Percentiles rank a stretch among this genome's conserved stretches.
phyloP scores from a whole-genome alignment of 2,888 invertebrate genomes.

The Theristus sp. region DNA sequence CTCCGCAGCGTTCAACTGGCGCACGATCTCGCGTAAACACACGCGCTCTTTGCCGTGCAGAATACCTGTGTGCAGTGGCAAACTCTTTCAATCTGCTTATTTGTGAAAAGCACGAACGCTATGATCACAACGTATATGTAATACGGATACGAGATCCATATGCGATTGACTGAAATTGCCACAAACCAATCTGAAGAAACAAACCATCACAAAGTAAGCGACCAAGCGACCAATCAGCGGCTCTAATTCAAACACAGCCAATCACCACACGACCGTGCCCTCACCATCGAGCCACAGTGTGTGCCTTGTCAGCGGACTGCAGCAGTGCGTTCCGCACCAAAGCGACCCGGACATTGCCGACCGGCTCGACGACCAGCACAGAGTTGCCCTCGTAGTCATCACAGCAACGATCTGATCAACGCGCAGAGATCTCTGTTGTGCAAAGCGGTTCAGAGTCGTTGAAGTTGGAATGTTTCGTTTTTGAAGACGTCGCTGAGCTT shows the following conservation, averaged over 20 bases:
- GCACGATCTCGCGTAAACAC: neutral
- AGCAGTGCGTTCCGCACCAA: neutral
- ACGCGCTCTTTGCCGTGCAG: neutral
- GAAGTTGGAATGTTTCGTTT: neutral
- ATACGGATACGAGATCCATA: too few species aligned
- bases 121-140: too few species aligned
- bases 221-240: too few species aligned
- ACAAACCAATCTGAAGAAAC: too few species aligned
- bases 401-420: neutral
- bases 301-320: neutral
- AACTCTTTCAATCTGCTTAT: neutral
- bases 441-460: too few species aligned
- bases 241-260: too few species aligned
- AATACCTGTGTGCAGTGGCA: neutral
- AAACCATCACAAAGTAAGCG: too few species aligned
- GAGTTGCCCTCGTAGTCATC: neutral
- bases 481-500: too few species aligned
- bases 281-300: neutral
- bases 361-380: neutral
- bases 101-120: too few species aligned
- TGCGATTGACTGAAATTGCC: too few species aligned
- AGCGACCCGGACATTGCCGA: neutral
- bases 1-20: neutral
- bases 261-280: neutral
- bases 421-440: neutral